Evolutionary conservation across 2,797 vertebrate genomes (phyloP).

Genomic region (Girardinus metallicus): DNA sequence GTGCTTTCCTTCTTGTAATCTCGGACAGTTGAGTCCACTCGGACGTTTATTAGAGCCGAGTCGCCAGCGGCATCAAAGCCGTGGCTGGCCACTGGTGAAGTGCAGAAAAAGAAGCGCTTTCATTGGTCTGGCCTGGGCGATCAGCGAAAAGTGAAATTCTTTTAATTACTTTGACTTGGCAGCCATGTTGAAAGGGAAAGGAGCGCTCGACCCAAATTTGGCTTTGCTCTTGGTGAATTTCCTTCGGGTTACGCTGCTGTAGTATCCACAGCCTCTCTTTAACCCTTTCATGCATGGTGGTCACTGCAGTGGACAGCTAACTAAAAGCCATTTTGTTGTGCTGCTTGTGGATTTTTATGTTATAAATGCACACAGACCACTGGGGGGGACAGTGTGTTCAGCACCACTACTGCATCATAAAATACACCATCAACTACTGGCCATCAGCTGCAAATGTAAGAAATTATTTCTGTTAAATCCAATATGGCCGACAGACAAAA

Average conservation of each 20-base stretch:
- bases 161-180: not conserved
- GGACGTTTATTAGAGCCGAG: constrained; percentile 42
- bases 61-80: constrained; percentile 36
- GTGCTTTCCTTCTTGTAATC: constrained; percentile 18
- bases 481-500: no score
- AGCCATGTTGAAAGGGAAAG: not conserved
- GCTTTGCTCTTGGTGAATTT: not conserved
- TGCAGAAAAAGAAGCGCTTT: not conserved
- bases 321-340: no score
- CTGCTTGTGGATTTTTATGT: no score
- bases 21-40: constrained; percentile 39
- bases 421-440: no score
- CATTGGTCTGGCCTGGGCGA: not conserved
- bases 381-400: no score
- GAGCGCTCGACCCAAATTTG: not conserved
- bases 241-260: not conserved
- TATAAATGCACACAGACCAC: no score
- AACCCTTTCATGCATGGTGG: no score
- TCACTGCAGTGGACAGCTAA: no score
- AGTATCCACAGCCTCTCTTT: not conserved
- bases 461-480: no score
- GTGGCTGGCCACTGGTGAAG: constrained; percentile 13
- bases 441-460: no score
- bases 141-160: not conserved
- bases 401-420: no score